A percentile compares a stretch with the other conserved stretches of the same genome.
Conservation (phyloP, 2,113 vertebrate genomes). For the Calyptomena viridis region DNA sequence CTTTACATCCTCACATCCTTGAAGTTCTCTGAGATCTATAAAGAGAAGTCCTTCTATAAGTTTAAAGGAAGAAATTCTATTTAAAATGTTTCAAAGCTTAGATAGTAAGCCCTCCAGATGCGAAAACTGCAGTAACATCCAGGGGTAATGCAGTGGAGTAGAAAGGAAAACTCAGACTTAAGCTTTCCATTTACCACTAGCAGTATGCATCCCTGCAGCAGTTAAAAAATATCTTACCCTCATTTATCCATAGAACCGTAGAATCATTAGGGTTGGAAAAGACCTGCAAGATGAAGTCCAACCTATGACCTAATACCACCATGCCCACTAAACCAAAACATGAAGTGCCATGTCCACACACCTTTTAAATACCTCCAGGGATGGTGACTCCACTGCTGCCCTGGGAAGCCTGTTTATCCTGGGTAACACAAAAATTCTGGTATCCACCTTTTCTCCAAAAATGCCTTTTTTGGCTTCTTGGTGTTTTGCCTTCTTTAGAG, state of each 20-base stretch:
- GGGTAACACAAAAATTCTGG: not conserved
- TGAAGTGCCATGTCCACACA: not conserved
- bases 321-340: not conserved
- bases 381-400: not conserved
- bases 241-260: not conserved
- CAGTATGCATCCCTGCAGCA: not conserved
- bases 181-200: not conserved
- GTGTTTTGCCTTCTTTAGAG: not conserved
- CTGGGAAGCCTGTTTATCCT: not conserved
- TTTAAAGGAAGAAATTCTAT: not conserved
- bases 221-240: not conserved
- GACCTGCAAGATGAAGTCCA: not conserved
- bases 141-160: not conserved
- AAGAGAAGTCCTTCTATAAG: not conserved
- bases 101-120: not conserved
- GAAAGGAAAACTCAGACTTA: not conserved
- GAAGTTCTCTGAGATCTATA: not conserved
- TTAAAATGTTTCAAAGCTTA: not conserved
- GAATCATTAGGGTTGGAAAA: not conserved
- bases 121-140: not conserved
- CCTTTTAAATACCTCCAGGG: not conserved
- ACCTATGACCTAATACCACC: not conserved
- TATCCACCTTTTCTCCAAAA: not conserved
- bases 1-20: not conserved
- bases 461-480: not conserved